phyloP scores from a whole-genome alignment of 2,888 invertebrate species.

The Oegoconia quadripuncta region DNA sequence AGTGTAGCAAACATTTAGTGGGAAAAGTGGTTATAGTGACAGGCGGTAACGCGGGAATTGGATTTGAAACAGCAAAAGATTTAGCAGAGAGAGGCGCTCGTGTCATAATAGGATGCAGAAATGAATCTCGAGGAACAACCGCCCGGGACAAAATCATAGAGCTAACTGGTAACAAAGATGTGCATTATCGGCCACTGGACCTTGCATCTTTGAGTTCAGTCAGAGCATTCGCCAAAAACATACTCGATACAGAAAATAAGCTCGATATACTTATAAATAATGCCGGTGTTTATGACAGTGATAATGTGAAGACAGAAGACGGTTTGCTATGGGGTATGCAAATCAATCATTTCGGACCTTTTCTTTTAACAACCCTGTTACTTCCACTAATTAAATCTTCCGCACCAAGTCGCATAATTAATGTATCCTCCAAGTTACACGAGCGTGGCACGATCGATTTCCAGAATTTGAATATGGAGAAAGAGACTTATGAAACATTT shows the following conservation, averaged over 20 bases:
- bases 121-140: slow-evolving; percentile 81
- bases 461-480: slow-evolving; percentile 50
- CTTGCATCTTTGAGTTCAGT: slow-evolving; percentile 66
- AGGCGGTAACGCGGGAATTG: slow-evolving; percentile 90
- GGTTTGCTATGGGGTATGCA: slow-evolving; percentile 80
- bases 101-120: slow-evolving; percentile 89
- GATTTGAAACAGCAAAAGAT: slow-evolving; percentile 86
- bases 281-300: slow-evolving; percentile 70
- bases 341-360: slow-evolving; percentile 80
- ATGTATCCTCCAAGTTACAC: slow-evolving; percentile 51
- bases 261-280: slow-evolving; percentile 82
- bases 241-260: slow-evolving; percentile 69
- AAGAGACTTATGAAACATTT: slow-evolving; percentile 17
- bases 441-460: slow-evolving; percentile 38
- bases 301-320: slow-evolving; percentile 74
- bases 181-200: slow-evolving; percentile 56
- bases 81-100: slow-evolving; percentile 86
- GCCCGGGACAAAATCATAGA: slow-evolving; percentile 51
- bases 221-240: slow-evolving; percentile 77
- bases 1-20: slow-evolving; percentile 72
- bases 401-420: slow-evolving; percentile 58
- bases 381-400: slow-evolving; percentile 60
- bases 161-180: slow-evolving; percentile 21
- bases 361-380: slow-evolving; percentile 82
- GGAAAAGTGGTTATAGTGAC: slow-evolving; percentile 92